Evolutionary conservation across 2,888 invertebrate species (phyloP).

Genomic region (Microctonus hyperodae): DNA sequence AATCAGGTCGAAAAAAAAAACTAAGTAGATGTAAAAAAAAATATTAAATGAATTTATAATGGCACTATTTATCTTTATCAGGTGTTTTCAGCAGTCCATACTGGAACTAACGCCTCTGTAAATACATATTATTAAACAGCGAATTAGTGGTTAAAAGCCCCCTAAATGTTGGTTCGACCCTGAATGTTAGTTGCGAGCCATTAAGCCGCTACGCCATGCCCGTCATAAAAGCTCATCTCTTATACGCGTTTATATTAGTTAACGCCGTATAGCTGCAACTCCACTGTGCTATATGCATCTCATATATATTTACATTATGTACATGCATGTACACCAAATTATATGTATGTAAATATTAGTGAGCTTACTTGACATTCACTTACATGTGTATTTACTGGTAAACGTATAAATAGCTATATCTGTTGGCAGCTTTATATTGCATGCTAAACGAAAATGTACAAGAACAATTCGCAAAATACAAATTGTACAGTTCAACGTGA

Average conservation of each 20-base stretch:
- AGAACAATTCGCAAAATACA: slow-evolving; percentile 41
- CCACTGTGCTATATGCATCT: slow-evolving; percentile 31
- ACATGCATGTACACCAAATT: neutral
- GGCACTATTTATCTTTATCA: too few species aligned
- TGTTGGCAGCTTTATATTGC: slow-evolving; percentile 48
- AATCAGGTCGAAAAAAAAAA: too few species aligned
- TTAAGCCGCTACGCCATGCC: slow-evolving; percentile 54
- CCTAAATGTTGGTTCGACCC: slow-evolving; percentile 38
- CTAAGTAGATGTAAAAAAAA: too few species aligned
- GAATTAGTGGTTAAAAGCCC: neutral
- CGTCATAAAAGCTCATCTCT: slow-evolving; percentile 44
- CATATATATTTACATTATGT: slow-evolving; percentile 13
- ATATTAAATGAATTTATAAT: too few species aligned
- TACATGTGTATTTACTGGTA: slow-evolving; percentile 29
- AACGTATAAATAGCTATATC: slow-evolving; percentile 48
- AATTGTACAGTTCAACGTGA: slow-evolving; percentile 10
- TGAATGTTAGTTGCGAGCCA: slow-evolving; percentile 54
- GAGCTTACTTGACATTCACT: too few species aligned
- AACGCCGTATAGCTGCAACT: slow-evolving; percentile 18
- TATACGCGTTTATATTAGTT: slow-evolving; percentile 36
- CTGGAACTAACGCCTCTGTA: neutral
- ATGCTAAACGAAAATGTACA: slow-evolving; percentile 49
- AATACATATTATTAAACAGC: neutral
- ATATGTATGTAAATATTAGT: too few species aligned
- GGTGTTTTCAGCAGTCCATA: neutral